Conservation (phyloP, 2,113 vertebrate species). For the Lagopus muta region DNA sequence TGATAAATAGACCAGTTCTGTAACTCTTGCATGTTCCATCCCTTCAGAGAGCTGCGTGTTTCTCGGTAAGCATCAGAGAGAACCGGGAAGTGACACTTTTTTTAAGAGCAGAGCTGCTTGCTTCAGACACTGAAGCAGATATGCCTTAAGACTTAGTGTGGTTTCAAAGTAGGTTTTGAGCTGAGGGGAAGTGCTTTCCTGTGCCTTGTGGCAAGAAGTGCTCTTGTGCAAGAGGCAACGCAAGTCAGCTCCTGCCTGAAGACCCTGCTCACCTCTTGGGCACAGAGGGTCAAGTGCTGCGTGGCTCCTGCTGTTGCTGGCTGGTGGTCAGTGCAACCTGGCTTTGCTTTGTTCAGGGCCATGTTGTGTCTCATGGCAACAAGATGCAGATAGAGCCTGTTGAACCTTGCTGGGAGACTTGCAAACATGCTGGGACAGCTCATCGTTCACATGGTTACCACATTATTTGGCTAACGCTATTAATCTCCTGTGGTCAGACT, state of each 20-base stretch:
- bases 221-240: accelerated
- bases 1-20: neutral
- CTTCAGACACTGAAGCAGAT: neutral
- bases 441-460: slow-evolving; percentile 81
- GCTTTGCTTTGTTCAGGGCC: slow-evolving; percentile 60
- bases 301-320: slow-evolving; percentile 13
- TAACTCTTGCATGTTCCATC: neutral
- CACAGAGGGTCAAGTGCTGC: neutral
- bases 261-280: neutral
- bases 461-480: slow-evolving; percentile 81
- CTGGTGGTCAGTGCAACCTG: slow-evolving; percentile 67
- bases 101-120: neutral
- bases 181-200: accelerated
- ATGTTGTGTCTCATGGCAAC: slow-evolving; percentile 83
- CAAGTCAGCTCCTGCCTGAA: neutral
- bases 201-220: accelerated
- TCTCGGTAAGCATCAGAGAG: neutral
- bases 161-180: neutral
- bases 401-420: slow-evolving; percentile 77
- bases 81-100: neutral
- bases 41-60: neutral
- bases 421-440: slow-evolving; percentile 78
- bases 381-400: slow-evolving; percentile 79
- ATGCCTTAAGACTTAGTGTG: neutral
- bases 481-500: slow-evolving; percentile 81